Conservation (phyloP, 2,797 vertebrate species). For the Urosaurus nigricauda region DNA sequence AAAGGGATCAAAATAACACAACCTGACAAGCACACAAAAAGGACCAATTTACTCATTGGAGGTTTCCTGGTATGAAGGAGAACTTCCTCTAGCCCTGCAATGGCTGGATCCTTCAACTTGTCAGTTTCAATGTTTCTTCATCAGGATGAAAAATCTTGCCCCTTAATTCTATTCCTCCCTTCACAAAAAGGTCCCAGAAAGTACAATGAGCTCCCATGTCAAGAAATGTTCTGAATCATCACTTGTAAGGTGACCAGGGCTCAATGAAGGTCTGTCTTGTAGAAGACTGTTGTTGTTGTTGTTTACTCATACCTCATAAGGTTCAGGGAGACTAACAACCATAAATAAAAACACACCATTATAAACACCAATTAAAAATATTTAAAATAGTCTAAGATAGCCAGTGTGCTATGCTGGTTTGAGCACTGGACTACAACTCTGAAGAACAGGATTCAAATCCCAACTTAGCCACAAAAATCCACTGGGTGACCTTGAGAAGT, state of each 20-base stretch:
- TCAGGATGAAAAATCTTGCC: background rate
- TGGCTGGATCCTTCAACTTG: background rate
- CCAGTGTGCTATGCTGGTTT: too few relatives aligned
- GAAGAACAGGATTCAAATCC: too few relatives aligned
- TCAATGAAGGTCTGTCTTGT: background rate
- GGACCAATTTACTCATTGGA: background rate
- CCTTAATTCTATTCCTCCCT: background rate
- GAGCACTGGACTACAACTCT: too few relatives aligned
- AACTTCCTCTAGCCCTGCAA: background rate
- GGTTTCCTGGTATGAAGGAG: background rate
- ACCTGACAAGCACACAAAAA: constrained; percentile 1
- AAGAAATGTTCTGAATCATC: background rate
- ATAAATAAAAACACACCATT: too few relatives aligned
- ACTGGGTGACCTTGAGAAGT: too few relatives aligned
- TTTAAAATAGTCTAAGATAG: too few relatives aligned
- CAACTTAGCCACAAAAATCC: too few relatives aligned
- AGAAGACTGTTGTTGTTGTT: background rate
- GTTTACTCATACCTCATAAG: too few relatives aligned
- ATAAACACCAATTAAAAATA: too few relatives aligned
- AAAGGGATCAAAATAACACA: background rate
- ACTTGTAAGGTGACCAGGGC: background rate
- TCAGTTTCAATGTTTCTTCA: background rate
- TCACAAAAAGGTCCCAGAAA: background rate
- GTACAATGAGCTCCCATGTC: background rate
- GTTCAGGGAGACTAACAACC: too few relatives aligned